Evolutionary conservation across 2,797 vertebrate species (phyloP).

Genomic region (Microchirus variegatus): DNA sequence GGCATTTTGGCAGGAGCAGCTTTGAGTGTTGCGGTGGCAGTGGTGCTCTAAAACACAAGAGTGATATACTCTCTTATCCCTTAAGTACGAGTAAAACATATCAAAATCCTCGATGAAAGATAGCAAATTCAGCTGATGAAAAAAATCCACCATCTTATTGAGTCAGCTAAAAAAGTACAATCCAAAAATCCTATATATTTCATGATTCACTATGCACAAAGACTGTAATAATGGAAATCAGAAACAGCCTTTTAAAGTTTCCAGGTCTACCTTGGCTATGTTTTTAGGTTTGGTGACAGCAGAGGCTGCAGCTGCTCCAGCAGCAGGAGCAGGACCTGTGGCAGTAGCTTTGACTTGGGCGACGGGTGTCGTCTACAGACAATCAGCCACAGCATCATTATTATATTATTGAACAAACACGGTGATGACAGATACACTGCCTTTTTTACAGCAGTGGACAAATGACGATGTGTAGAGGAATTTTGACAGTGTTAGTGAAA

Average conservation of each 20-base stretch:
- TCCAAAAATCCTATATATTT: too few relatives aligned
- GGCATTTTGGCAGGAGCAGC: conserved; percentile 49
- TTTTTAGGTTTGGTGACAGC: conserved; percentile 48
- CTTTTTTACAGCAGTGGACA: neutral
- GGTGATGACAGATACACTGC: conserved; percentile 11
- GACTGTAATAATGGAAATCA: too few relatives aligned
- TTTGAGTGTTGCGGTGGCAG: conserved; percentile 49
- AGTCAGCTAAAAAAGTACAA: too few relatives aligned
- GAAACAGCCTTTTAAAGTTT: neutral
- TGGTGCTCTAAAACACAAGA: conserved; percentile 61
- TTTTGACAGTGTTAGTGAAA: neutral
- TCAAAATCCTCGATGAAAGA: conserved; percentile 7
- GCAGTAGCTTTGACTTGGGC: conserved; percentile 55
- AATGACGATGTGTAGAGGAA: too few relatives aligned
- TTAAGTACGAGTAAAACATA: neutral
- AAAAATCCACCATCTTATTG: conserved; percentile 7
- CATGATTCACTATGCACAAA: too few relatives aligned
- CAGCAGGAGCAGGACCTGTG: conserved; percentile 26
- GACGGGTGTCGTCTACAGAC: conserved; percentile 64
- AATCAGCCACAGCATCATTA: conserved; percentile 43
- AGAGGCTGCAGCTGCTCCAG: conserved; percentile 24
- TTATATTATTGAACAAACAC: too few relatives aligned
- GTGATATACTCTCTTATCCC: conserved; percentile 27
- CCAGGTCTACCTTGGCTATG: conserved; percentile 65
- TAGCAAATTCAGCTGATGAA: neutral